phyloP scores from a whole-genome alignment of 2,113 vertebrate genomes.

The Anhinga rufa region DNA sequence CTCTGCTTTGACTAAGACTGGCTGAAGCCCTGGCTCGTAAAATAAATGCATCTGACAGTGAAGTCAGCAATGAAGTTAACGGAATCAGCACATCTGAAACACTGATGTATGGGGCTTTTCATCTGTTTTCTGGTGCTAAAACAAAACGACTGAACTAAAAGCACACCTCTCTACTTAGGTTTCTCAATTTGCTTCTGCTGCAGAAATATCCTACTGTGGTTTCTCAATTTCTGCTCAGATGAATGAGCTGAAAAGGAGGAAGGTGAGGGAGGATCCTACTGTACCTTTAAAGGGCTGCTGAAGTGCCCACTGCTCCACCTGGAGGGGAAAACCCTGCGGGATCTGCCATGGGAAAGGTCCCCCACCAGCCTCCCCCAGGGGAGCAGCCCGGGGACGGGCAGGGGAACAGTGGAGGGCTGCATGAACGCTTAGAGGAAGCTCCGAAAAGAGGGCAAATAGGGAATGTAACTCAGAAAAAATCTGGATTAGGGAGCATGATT shows the following conservation, averaged over 20 bases:
- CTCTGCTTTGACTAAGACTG: conserved; percentile 44
- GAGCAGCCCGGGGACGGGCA: neutral
- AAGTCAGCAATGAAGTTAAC: neutral
- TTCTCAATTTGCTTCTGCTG: neutral
- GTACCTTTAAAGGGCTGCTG: neutral
- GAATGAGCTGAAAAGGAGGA: rapidly evolving
- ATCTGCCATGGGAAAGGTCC: neutral
- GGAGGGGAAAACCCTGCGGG: neutral
- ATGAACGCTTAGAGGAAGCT: neutral
- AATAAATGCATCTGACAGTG: conserved; percentile 50
- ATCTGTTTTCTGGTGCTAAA: neutral
- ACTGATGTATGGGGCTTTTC: neutral
- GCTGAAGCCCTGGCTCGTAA: conserved; percentile 29
- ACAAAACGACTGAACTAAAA: rapidly evolving
- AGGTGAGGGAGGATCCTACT: neutral
- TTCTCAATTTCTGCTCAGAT: neutral
- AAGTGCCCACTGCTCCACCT: too few species aligned
- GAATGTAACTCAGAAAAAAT: neutral
- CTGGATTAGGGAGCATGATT: neutral
- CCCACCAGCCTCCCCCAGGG: neutral
- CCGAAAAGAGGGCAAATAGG: neutral
- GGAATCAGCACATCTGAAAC: neutral
- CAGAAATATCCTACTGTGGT: neutral
- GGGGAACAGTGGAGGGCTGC: neutral
- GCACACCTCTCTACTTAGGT: rapidly evolving